Conservation (phyloP, 1,140 invertebrate species). For the Cataglyphis hispanica region DNA sequence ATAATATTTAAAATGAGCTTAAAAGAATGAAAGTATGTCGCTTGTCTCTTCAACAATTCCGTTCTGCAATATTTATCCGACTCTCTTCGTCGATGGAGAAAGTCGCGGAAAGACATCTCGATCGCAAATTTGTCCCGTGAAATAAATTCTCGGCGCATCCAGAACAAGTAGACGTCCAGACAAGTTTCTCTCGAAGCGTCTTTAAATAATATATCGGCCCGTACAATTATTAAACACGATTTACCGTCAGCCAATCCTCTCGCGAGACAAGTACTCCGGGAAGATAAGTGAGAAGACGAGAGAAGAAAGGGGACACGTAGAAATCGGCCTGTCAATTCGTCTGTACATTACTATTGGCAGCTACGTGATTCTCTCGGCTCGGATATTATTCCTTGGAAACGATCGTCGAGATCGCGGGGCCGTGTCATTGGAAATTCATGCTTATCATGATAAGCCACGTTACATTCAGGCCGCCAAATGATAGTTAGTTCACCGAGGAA, state of each 20-base stretch:
- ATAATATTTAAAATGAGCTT: background rate
- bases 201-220: conserved; percentile 53
- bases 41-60: background rate
- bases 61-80: conserved; percentile 24
- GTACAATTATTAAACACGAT: background rate
- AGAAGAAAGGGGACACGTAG: conserved; percentile 19
- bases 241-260: conserved; percentile 3
- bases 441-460: conserved; percentile 50
- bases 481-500: conserved; percentile 49
- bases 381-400: conserved; percentile 63
- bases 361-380: conserved; percentile 53
- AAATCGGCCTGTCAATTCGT: conserved; percentile 67
- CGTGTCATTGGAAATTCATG: conserved; percentile 71
- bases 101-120: background rate
- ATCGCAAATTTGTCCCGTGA: conserved; percentile 15
- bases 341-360: conserved; percentile 72
- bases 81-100: background rate
- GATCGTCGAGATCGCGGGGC: conserved; percentile 74
- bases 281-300: background rate
- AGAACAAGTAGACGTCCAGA: background rate
- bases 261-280: background rate
- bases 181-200: background rate
- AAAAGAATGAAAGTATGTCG: background rate
- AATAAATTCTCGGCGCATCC: background rate
- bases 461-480: conserved; percentile 66